These are phyloP conservation scores for Micropoecilia bifurca DNA, from an alignment of 2,797 vertebrate species.

Conservation along the genomic window DNA sequence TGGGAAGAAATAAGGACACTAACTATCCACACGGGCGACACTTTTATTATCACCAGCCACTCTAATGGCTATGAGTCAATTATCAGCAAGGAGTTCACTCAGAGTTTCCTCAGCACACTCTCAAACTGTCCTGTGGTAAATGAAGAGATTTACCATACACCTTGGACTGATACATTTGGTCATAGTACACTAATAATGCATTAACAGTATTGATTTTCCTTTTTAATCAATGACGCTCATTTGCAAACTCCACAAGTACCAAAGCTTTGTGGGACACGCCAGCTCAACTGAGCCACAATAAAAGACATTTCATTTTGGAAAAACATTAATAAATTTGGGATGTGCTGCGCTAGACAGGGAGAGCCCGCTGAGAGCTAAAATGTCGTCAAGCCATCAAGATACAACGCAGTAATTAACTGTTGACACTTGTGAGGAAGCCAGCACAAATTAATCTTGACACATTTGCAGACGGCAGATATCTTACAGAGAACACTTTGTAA, in stretches of 20 bases:
- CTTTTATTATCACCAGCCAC: slow-evolving; percentile 83
- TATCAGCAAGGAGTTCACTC: slow-evolving; percentile 81
- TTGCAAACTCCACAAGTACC: slow-evolving; percentile 75
- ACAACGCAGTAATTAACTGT: slow-evolving; percentile 99
- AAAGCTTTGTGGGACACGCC: slow-evolving; percentile 84
- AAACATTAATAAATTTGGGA: slow-evolving; percentile 83
- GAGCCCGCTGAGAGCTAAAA: slow-evolving; percentile 89
- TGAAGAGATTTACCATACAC: slow-evolving; percentile 71
- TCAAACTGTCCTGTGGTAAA: slow-evolving; percentile 69
- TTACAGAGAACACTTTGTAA: slow-evolving; percentile 99
- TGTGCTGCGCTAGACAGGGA: slow-evolving; percentile 71
- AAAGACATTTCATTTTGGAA: slow-evolving; percentile 87
- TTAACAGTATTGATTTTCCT: slow-evolving; percentile 79
- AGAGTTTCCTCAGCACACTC: slow-evolving; percentile 76
- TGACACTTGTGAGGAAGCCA: slow-evolving; percentile 99
- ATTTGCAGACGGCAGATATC: slow-evolving; percentile 99
- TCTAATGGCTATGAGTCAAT: slow-evolving; percentile 84
- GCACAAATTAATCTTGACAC: slow-evolving; percentile 99
- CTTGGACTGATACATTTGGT: slow-evolving; percentile 77
- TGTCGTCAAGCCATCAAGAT: slow-evolving; percentile 99
- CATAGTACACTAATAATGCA: slow-evolving; percentile 84
- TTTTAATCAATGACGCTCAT: slow-evolving; percentile 83
- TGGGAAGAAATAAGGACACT: slow-evolving; percentile 81
- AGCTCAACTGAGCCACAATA: slow-evolving; percentile 83
- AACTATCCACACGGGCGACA: slow-evolving; percentile 80